Conservation (phyloP, 2,888 invertebrate species). For the Chaetoderma sp. region DNA sequence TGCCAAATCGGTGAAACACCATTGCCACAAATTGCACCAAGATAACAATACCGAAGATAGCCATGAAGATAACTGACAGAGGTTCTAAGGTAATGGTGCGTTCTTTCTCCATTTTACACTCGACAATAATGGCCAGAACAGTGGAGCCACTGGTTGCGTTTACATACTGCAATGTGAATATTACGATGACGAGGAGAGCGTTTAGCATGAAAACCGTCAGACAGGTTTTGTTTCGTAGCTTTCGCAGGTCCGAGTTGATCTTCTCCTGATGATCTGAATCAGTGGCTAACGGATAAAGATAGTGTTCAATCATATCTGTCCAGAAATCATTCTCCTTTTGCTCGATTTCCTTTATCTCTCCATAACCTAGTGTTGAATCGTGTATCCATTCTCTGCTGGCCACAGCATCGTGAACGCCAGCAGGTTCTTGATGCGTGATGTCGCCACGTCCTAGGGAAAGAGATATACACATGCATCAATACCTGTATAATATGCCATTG, state of each 20-base stretch:
- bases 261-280: constrained; percentile 82
- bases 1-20: constrained; percentile 98
- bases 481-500: no score
- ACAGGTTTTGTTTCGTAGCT: constrained; percentile 86
- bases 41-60: constrained; percentile 96
- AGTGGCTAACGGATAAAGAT: constrained; percentile 92
- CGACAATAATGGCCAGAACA: constrained; percentile 29
- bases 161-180: constrained; percentile 97
- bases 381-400: constrained; percentile 85
- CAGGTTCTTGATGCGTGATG: no score
- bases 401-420: no score
- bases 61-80: constrained; percentile 86
- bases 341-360: constrained; percentile 88
- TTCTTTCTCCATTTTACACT: background rate
- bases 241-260: constrained; percentile 76
- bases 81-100: constrained; percentile 44
- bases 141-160: constrained; percentile 30
- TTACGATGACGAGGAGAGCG: constrained; percentile 96
- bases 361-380: constrained; percentile 88
- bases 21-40: constrained; percentile 96
- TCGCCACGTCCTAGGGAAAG: no score
- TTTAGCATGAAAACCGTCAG: constrained; percentile 92
- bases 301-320: constrained; percentile 93
- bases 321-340: constrained; percentile 85
- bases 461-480: no score